Evolutionary conservation across 2,888 invertebrate genomes (phyloP), one percentile per base, ranked within the genome.

Genomic region (Luperina nickerlii): DNA sequence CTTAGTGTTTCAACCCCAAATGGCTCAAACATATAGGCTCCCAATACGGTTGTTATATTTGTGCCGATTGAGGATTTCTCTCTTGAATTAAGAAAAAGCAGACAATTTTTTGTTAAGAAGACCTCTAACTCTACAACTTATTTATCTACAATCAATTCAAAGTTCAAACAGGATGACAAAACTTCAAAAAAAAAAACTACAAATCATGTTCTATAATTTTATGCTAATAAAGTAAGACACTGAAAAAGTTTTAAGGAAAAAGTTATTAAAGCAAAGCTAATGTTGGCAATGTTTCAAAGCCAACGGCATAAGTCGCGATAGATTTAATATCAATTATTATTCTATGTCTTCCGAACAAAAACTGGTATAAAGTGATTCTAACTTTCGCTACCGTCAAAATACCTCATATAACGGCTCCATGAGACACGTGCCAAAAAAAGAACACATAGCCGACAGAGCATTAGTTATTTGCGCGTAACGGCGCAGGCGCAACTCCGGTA

Each of bases 401-500:
- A 92, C 91, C 92, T 92, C 94, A 92, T 93, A 95, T 96, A 96
- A 96, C 95, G 96, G 96, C 94, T 87, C 93, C 90, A 93, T 94
- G 93, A 94, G 94, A 95, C 96, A 96, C 96, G 96, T 94, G 96
- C 96, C 96, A 95, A 96, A 96, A 96, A 96, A 93, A 94, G 93
- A 93, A 82, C 76, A 92, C 91, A 90, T 89, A 89, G 91, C 91
- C 93, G 93, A 92, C 92, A 90, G 90, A 90, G 90, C 92, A 93
- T 95, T 94, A 92, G 94, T 94, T 95, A 94, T 95, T 94, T 93
- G 94, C 96, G 96, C 96, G 96, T 96, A 96, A 96, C 96, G 96
- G 96, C 95, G 76, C 87, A 27, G 95, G 96, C 95, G 79, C 84
- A 79, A 83, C 63, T 91, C 92, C 96, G 92, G 96, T 96, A 96